Percentiles rank a stretch among this genome's conserved stretches.
Conservation (phyloP, 2,797 vertebrate genomes). For the Echiichthys vipera region DNA sequence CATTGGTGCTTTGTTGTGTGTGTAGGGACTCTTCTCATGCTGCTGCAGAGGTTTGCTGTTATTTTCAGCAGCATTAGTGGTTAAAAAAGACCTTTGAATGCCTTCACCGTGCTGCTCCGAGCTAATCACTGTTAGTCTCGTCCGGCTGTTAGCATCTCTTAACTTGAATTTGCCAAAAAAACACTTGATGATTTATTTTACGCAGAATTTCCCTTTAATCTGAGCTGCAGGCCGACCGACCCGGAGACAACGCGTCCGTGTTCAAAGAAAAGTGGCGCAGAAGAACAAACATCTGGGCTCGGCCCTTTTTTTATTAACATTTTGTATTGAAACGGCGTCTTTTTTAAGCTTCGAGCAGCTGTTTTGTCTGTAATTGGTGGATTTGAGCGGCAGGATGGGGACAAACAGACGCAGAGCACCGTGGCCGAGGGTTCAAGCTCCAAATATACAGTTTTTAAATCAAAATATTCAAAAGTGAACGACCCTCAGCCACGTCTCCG, state of each 20-base stretch:
- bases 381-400: constrained; percentile 9
- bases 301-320: constrained; percentile 83
- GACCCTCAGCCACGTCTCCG: constrained; percentile 51
- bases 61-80: too few species aligned
- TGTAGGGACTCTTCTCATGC: too few species aligned
- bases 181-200: too few species aligned
- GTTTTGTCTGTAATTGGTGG: neutral
- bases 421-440: constrained; percentile 65
- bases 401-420: neutral
- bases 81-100: too few species aligned
- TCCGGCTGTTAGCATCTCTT: too few species aligned
- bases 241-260: constrained; percentile 1
- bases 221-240: constrained; percentile 11
- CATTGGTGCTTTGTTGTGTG: too few species aligned
- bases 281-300: constrained; percentile 84
- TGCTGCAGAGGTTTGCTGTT: too few species aligned
- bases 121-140: too few species aligned
- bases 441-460: constrained; percentile 81
- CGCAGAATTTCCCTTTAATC: too few species aligned
- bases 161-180: too few species aligned
- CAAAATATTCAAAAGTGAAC: constrained; percentile 83
- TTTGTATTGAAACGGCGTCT: constrained; percentile 38
- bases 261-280: constrained; percentile 17
- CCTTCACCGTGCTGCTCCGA: too few species aligned
- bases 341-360: constrained; percentile 24